Conservation (phyloP, 1,140 invertebrate species). For the Hylaeus anthracinus region DNA sequence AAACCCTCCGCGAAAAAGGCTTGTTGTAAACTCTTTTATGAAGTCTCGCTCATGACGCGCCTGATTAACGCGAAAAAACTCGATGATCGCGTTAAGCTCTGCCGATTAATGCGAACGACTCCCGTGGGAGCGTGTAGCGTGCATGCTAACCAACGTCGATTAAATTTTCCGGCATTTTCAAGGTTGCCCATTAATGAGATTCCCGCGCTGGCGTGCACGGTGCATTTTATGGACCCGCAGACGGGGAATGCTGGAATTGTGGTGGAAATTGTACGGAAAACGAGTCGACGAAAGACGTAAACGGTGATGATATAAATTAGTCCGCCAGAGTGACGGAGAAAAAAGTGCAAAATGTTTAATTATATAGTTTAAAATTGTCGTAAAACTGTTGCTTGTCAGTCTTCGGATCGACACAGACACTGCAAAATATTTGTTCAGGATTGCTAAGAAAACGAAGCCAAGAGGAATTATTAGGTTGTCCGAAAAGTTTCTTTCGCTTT, state of each 20-base stretch:
- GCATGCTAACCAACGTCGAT: conserved; percentile 6
- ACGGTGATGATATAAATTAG: too few species aligned
- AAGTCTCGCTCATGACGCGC: background rate
- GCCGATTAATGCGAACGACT: conserved; percentile 15
- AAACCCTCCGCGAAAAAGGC: background rate
- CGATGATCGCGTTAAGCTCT: conserved; percentile 9
- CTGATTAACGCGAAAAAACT: background rate
- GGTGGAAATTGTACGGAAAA: too few species aligned
- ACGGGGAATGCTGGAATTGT: background rate
- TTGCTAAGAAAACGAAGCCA: too few species aligned
- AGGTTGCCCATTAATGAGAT: conserved; percentile 19
- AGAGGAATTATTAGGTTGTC: too few species aligned
- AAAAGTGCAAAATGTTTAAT: too few species aligned
- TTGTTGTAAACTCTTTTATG: conserved; percentile 32
- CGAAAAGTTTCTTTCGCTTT: too few species aligned
- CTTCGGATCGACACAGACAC: too few species aligned
- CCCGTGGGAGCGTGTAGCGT: conserved; percentile 15
- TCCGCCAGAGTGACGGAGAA: too few species aligned
- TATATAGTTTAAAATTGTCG: too few species aligned
- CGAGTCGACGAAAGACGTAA: too few species aligned
- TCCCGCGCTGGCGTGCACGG: background rate
- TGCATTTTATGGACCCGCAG: background rate
- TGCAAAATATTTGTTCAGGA: too few species aligned
- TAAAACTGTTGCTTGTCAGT: too few species aligned
- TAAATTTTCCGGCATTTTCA: conserved; percentile 33